These are phyloP conservation scores for Philhelius pedissequus DNA, from an alignment of 2,888 invertebrate genomes.

Conservation along the genomic window DNA sequence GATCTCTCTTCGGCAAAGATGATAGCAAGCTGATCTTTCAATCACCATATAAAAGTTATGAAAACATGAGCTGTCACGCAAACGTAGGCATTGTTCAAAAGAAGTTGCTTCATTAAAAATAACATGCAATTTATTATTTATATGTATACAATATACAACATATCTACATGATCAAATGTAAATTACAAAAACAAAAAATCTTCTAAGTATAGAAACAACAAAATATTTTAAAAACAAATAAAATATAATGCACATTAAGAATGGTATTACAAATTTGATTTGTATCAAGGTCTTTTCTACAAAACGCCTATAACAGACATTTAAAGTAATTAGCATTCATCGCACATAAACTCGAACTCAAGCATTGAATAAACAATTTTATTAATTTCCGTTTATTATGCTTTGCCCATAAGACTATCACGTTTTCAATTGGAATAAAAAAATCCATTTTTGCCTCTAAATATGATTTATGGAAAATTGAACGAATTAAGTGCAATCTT, in stretches of 20 bases:
- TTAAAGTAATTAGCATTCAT: not conserved
- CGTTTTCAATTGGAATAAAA: not conserved
- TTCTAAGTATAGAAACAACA: not conserved
- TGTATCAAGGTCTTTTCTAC: not conserved
- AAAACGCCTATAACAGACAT: not conserved
- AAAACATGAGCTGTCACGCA: too few species aligned
- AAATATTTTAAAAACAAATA: not conserved
- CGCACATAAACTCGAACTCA: not conserved
- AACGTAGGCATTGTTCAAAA: too few species aligned
- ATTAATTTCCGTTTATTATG: not conserved
- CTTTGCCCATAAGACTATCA: not conserved
- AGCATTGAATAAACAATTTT: not conserved
- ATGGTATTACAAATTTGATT: not conserved
- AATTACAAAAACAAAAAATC: not conserved
- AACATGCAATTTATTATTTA: too few species aligned
- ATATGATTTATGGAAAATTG: not conserved
- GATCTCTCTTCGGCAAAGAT: too few species aligned
- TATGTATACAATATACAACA: too few species aligned
- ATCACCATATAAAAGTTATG: too few species aligned
- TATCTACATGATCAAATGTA: too few species aligned
- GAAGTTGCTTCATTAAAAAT: too few species aligned
- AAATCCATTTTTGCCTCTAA: not conserved
- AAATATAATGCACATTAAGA: not conserved
- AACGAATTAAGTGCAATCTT: not conserved
- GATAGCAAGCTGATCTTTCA: too few species aligned